Evolutionary conservation across 1,140 invertebrate species (phyloP).

Genomic region (Sesamia nonagrioides): DNA sequence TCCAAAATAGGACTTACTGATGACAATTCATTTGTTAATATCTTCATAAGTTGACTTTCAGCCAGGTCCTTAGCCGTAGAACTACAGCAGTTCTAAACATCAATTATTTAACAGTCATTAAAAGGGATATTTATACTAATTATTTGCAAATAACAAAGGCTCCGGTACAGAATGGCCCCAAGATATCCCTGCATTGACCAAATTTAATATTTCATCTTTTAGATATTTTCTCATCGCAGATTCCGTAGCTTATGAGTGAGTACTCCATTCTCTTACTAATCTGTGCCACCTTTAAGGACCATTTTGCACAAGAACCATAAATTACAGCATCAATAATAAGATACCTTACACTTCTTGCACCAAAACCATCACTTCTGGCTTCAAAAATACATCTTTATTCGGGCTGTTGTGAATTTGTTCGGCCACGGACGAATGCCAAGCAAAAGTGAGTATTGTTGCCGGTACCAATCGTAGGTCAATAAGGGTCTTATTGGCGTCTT

Average conservation of each 20-base stretch:
- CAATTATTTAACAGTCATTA: conserved; percentile 8
- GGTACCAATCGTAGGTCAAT: conserved; percentile 92
- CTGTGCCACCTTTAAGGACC: background rate
- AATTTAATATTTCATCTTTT: too few species aligned
- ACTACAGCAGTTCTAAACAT: conserved; percentile 1
- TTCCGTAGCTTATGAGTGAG: background rate
- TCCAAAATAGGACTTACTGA: too few species aligned
- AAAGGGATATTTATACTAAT: background rate
- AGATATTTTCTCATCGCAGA: too few species aligned
- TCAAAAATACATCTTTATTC: conserved; percentile 89
- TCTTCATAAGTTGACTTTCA: background rate
- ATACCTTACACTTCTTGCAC: conserved; percentile 88
- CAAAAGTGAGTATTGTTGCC: conserved; percentile 91
- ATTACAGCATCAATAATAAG: conserved; percentile 18
- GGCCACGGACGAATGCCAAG: conserved; percentile 86
- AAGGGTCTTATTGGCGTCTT: conserved; percentile 90
- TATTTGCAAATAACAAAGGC: conserved; percentile 15
- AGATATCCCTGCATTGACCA: too few species aligned
- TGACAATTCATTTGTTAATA: conserved; percentile 2
- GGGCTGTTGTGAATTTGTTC: conserved; percentile 86
- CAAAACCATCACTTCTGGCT: conserved; percentile 92
- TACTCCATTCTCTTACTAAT: background rate
- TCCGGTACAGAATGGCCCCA: background rate
- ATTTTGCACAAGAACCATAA: conserved; percentile 9
- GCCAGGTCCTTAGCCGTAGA: background rate